These are phyloP conservation scores for Agrilus biguttatus DNA, from an alignment of 2,888 invertebrate species.

Conservation along the genomic window DNA sequence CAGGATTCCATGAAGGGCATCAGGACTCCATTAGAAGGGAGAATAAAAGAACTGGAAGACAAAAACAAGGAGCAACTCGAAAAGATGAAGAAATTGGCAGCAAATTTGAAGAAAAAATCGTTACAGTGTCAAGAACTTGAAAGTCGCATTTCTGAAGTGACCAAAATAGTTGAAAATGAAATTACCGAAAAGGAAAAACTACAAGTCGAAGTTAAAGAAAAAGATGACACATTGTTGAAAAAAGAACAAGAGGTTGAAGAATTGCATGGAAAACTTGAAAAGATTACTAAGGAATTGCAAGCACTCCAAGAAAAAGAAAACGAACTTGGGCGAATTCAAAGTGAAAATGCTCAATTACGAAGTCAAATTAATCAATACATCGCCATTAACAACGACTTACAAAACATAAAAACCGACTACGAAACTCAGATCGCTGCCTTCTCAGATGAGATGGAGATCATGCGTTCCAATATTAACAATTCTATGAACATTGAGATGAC, in stretches of 20 bases:
- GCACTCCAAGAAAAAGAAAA: conserved; percentile 23
- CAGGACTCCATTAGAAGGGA: conserved; percentile 20
- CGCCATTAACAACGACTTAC: conserved; percentile 10
- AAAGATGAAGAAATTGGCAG: conserved; percentile 65
- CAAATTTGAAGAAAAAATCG: conserved; percentile 60
- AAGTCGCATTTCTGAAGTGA: conserved; percentile 27
- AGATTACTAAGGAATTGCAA: conserved; percentile 19
- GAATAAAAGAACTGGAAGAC: conserved; percentile 36
- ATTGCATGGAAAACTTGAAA: conserved; percentile 30
- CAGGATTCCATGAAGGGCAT: conserved; percentile 21
- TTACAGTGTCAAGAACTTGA: conserved; percentile 51
- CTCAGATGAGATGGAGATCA: conserved; percentile 12
- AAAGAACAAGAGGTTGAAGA: conserved; percentile 18
- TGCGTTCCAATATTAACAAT: conserved; percentile 9
- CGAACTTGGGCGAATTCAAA: conserved; percentile 19
- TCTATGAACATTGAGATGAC: conserved; percentile 9
- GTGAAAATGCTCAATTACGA: conserved; percentile 15
- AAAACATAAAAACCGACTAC: conserved; percentile 10
- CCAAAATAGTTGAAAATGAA: conserved; percentile 23
- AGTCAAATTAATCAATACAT: conserved; percentile 7
- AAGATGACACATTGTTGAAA: conserved; percentile 12
- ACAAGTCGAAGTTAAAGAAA: conserved; percentile 11
- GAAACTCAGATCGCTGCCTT: conserved; percentile 11
- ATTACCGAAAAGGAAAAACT: conserved; percentile 17
- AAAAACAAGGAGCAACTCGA: conserved; percentile 58